Percentiles rank a stretch among this genome's conserved stretches.
Evolutionary conservation across 92 coral and sea anemone genomes (phyloP).

Genomic region (Porites evermanni): DNA sequence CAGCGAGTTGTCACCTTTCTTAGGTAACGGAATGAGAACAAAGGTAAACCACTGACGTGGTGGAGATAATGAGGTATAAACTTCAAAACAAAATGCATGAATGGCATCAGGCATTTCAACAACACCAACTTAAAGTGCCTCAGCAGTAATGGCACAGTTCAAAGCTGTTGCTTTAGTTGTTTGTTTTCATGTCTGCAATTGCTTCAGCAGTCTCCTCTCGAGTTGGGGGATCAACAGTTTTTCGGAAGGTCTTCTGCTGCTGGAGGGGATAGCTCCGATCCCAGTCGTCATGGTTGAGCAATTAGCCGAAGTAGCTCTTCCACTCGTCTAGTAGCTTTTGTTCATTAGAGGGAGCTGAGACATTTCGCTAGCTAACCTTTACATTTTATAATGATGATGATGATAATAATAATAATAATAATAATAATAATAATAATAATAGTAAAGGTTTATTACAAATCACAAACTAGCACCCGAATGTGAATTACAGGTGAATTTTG

Average conservation of each 20-base stretch:
- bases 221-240: not conserved
- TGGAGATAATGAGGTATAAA: not conserved
- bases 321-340: conserved; percentile 17
- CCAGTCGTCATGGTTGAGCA: not conserved
- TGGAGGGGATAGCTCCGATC: conserved; percentile 9
- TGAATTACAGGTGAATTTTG: not conserved
- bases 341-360: not conserved
- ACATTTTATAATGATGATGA: not conserved
- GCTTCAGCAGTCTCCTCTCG: not conserved
- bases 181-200: not conserved
- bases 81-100: too few species aligned
- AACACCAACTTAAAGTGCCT: conserved; percentile 17
- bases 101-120: too few species aligned
- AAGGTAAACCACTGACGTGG: conserved; percentile 17
- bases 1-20: conserved; percentile 20
- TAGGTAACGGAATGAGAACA: conserved; percentile 11
- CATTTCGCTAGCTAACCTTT: conserved; percentile 5
- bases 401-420: too few species aligned
- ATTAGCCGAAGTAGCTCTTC: conserved; percentile 9
- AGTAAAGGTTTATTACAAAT: too few species aligned
- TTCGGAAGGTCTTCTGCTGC: not conserved
- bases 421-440: too few species aligned
- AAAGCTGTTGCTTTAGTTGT: not conserved
- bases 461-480: too few species aligned
- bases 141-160: not conserved